Evolutionary conservation across 2,888 invertebrate species (phyloP).

Genomic region (Choristoneura rosaceana): DNA sequence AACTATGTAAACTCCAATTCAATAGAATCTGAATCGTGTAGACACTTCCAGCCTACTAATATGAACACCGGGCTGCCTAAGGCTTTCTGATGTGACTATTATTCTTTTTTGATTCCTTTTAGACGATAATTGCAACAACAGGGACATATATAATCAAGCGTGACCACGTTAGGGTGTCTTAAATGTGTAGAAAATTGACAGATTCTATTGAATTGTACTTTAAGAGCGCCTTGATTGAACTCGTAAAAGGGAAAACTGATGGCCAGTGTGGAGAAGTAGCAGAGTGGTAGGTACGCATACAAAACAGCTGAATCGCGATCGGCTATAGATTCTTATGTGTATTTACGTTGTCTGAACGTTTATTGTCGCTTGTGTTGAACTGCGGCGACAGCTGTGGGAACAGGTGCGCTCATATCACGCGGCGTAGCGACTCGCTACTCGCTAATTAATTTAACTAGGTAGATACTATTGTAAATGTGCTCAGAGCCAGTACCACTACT

Average conservation of each 20-base stretch:
- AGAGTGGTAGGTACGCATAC: slow-evolving; percentile 22
- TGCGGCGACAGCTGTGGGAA: slow-evolving; percentile 61
- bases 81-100: no score
- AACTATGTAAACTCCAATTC: no score
- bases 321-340: slow-evolving; percentile 14
- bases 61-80: no score
- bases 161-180: no score
- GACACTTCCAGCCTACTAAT: no score
- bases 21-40: no score
- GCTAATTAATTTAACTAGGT: slow-evolving; percentile 44
- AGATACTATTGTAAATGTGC: slow-evolving; percentile 39
- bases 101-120: no score
- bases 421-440: slow-evolving; percentile 40
- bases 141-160: no score
- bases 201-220: no score
- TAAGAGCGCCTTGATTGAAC: slow-evolving; percentile 27
- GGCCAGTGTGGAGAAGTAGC: slow-evolving; percentile 12
- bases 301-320: slow-evolving; percentile 24
- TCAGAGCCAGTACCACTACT: slow-evolving; percentile 27
- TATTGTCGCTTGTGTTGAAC: slow-evolving; percentile 26
- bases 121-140: no score
- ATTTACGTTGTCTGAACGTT: slow-evolving; percentile 21
- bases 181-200: no score
- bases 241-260: slow-evolving; percentile 31
- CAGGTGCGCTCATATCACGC: slow-evolving; percentile 58